These are phyloP conservation scores for Acomys russatus DNA, from an alignment of 2,797 vertebrate genomes.

Conservation along the genomic window DNA sequence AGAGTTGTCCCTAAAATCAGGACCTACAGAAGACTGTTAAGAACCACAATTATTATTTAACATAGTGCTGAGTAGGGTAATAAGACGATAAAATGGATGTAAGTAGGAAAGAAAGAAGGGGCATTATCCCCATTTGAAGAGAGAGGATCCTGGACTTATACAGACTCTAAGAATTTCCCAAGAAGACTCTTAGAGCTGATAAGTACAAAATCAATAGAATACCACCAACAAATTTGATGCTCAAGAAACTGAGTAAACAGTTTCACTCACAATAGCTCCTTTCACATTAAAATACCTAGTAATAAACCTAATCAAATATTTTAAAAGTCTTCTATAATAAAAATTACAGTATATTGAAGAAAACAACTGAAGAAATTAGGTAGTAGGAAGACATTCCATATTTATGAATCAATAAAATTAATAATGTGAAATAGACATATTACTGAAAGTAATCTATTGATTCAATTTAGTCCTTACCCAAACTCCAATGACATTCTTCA, in stretches of 20 bases:
- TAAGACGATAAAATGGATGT: not conserved
- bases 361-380: not conserved
- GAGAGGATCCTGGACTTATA: not conserved
- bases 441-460: not conserved
- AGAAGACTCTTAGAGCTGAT: not conserved
- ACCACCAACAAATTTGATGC: not conserved
- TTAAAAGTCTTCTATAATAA: not conserved
- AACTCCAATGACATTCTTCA: not conserved
- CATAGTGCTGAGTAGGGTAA: not conserved
- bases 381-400: not conserved
- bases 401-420: not conserved
- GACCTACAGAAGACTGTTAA: not conserved
- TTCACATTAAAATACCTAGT: not conserved
- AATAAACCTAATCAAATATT: not conserved
- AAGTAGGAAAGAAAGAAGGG: not conserved
- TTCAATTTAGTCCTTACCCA: not conserved
- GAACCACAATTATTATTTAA: not conserved
- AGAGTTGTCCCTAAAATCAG: not conserved
- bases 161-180: not conserved
- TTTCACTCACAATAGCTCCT: not conserved
- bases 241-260: not conserved
- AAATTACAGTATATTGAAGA: not conserved
- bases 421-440: not conserved
- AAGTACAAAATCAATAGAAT: not conserved
- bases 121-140: not conserved